phyloP scores from a whole-genome alignment of 2,888 invertebrate genomes.

The Amiota communis region DNA sequence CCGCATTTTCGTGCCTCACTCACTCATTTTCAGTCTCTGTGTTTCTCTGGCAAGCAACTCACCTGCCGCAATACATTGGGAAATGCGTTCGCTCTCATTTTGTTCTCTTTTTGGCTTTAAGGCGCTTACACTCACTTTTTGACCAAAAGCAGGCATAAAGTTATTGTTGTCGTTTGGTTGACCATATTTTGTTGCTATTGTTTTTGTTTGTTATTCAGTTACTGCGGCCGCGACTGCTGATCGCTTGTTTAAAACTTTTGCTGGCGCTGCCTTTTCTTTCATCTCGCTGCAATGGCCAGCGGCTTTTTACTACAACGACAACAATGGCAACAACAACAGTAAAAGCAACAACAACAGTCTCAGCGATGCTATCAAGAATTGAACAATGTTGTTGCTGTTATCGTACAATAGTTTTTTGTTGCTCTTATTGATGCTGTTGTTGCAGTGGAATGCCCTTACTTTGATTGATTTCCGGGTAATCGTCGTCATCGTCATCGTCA shows the following conservation, averaged over 20 bases:
- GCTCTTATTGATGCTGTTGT: slow-evolving; percentile 46
- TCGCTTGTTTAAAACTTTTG: neutral
- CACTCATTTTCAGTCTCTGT: slow-evolving; percentile 3
- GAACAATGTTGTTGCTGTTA: slow-evolving; percentile 14
- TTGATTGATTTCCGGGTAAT: slow-evolving; percentile 69
- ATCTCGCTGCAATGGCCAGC: slow-evolving; percentile 40
- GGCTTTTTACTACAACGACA: slow-evolving; percentile 39
- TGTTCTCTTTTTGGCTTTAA: slow-evolving; percentile 6
- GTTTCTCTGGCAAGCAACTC: slow-evolving; percentile 34
- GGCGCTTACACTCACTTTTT: slow-evolving; percentile 13
- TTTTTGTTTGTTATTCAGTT: neutral
- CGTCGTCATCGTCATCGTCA: slow-evolving; percentile 36
- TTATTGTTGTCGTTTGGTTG: slow-evolving; percentile 4
- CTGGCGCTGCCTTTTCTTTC: slow-evolving; percentile 39
- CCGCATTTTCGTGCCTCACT: slow-evolving; percentile 38
- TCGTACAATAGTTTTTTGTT: neutral
- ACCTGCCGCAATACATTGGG: slow-evolving; percentile 53
- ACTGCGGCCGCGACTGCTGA: slow-evolving; percentile 34
- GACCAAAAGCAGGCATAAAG: neutral
- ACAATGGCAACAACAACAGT: slow-evolving; percentile 12
- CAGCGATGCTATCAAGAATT: slow-evolving; percentile 36
- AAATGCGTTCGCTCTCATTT: neutral
- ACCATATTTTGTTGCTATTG: slow-evolving; percentile 14
- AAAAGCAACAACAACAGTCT: neutral
- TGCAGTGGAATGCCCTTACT: slow-evolving; percentile 62